phyloP scores from a whole-genome alignment of 2,113 vertebrate genomes.

The Callospermophilus lateralis region DNA sequence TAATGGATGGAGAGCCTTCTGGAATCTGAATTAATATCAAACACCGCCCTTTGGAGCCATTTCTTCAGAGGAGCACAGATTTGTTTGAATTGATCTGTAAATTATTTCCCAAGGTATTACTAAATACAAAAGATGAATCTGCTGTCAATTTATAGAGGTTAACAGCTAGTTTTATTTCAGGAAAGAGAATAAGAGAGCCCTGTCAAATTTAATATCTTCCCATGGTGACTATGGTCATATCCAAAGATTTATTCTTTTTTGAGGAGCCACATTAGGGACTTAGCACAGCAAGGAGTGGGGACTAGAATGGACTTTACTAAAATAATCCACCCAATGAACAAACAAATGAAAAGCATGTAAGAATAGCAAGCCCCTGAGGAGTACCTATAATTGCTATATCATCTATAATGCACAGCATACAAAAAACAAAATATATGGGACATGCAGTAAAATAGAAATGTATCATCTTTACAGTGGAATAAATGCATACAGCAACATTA shows the following conservation, averaged over 20 bases:
- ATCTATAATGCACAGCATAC: background rate
- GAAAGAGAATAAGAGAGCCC: background rate
- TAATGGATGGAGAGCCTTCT: background rate
- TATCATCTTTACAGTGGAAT: background rate
- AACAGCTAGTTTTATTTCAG: background rate
- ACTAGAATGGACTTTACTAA: background rate
- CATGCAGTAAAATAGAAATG: background rate
- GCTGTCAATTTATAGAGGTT: background rate
- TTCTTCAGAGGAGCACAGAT: too few relatives aligned
- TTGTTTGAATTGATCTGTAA: background rate
- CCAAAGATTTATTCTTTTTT: background rate
- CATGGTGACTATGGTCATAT: background rate
- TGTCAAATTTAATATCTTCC: background rate
- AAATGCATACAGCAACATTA: background rate
- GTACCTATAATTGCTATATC: background rate
- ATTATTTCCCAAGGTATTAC: background rate
- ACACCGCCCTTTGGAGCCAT: background rate
- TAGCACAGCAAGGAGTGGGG: background rate
- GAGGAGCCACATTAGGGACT: background rate
- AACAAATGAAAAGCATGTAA: background rate
- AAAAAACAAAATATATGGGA: background rate
- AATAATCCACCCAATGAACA: background rate
- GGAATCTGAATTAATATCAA: background rate
- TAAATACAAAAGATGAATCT: background rate
- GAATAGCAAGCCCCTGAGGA: background rate